These are phyloP conservation scores for Miniopterus natalensis DNA, from an alignment of 2,113 vertebrate species.

Conservation along the genomic window DNA sequence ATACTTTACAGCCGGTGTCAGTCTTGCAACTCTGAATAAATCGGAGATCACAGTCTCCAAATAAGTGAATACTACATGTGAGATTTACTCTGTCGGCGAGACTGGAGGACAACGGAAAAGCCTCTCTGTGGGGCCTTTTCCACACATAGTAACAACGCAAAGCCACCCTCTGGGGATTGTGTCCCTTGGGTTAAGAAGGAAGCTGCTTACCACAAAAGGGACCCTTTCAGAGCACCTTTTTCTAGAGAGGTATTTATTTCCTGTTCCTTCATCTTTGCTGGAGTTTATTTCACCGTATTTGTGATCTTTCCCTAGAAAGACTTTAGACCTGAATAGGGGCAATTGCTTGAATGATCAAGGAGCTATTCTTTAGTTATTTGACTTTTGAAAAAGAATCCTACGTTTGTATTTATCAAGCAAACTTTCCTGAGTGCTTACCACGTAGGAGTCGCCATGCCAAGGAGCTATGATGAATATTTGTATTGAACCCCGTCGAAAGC, in stretches of 20 bases:
- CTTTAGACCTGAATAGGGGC: background rate
- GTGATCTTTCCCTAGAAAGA: background rate
- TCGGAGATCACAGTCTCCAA: background rate
- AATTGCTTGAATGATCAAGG: background rate
- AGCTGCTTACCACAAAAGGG: conserved; percentile 60
- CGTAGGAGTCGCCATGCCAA: background rate
- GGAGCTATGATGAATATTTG: background rate
- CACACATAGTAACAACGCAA: background rate
- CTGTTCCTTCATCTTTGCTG: background rate
- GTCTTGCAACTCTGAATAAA: background rate
- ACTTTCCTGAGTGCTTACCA: background rate
- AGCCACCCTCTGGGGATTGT: background rate
- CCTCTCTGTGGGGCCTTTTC: background rate
- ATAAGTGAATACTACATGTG: background rate
- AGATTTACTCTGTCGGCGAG: background rate
- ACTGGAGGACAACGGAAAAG: conserved; percentile 39
- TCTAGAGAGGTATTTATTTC: conserved; percentile 19
- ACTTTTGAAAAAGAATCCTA: background rate
- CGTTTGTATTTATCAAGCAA: conserved; percentile 8
- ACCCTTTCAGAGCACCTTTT: background rate
- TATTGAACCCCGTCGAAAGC: background rate
- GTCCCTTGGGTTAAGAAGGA: conserved; percentile 40
- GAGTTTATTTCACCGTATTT: conserved; percentile 37
- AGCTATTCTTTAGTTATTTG: conserved; percentile 30
- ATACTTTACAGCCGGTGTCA: background rate